Evolutionary conservation across 2,888 invertebrate genomes (phyloP).

Genomic region (Choreutis nemorana): DNA sequence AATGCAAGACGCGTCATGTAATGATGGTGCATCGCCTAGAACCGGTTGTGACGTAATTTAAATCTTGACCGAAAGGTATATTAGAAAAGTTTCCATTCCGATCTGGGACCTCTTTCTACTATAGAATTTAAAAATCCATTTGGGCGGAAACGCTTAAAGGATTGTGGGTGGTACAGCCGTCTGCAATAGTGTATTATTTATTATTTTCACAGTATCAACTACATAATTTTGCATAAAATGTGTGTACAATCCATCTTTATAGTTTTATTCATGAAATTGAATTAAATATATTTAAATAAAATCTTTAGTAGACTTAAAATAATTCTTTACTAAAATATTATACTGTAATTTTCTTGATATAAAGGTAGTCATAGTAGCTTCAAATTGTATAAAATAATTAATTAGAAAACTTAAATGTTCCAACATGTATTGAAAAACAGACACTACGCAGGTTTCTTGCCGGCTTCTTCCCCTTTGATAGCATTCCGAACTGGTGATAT

Average conservation of each 20-base stretch:
- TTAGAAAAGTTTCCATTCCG: constrained; percentile 30
- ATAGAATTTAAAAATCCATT: constrained; percentile 23
- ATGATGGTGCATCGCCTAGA: constrained; percentile 32
- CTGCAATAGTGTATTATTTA: not conserved
- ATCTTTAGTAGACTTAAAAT: too few species aligned
- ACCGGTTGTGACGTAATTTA: constrained; percentile 49
- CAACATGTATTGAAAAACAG: too few species aligned
- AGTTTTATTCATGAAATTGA: too few species aligned
- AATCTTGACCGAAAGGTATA: constrained; percentile 59
- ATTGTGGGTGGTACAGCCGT: constrained; percentile 23
- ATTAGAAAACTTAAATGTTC: too few species aligned
- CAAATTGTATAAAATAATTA: too few species aligned
- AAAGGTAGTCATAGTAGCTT: too few species aligned
- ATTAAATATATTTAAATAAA: too few species aligned
- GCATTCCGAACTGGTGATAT: too few species aligned
- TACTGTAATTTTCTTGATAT: too few species aligned
- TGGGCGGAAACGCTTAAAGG: constrained; percentile 27
- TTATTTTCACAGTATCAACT: constrained; percentile 1
- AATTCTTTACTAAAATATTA: too few species aligned
- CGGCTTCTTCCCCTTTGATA: too few species aligned
- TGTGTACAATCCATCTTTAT: constrained; percentile 4
- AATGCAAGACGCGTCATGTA: constrained; percentile 4
- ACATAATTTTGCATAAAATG: constrained; percentile 5
- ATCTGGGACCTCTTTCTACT: constrained; percentile 20
- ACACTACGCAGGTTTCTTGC: too few species aligned